phyloP scores from a whole-genome alignment of 64 coral and sea anemone species.

The Cladopsammia gracilis region DNA sequence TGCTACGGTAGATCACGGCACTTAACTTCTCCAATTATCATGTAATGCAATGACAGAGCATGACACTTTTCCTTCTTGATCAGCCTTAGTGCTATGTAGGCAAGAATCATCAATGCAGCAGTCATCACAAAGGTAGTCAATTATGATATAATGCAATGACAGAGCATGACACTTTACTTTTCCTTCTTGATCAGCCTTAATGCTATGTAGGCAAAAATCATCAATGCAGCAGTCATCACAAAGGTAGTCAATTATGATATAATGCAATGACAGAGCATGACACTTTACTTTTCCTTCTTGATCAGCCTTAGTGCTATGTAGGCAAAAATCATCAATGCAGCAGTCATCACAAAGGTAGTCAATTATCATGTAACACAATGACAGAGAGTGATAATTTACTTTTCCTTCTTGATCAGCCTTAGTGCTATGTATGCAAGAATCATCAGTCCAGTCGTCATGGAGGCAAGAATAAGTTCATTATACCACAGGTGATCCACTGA shows the following conservation, averaged over 20 bases:
- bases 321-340: slow-evolving; percentile 47
- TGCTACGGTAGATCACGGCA: no score
- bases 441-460: slow-evolving; percentile 70
- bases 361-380: no score
- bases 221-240: slow-evolving; percentile 57
- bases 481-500: slow-evolving; percentile 78
- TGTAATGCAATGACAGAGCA: no score
- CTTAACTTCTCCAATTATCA: no score
- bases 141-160: no score
- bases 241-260: no score
- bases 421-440: slow-evolving; percentile 77
- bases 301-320: slow-evolving; percentile 85
- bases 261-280: no score
- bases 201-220: slow-evolving; percentile 72
- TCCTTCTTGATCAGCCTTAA: slow-evolving; percentile 92
- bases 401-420: slow-evolving; percentile 92
- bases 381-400: slow-evolving; percentile 16
- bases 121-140: slow-evolving; percentile 62
- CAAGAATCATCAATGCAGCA: slow-evolving; percentile 36
- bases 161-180: no score
- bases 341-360: slow-evolving; percentile 47
- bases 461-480: slow-evolving; percentile 78
- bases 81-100: slow-evolving; percentile 78
- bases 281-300: slow-evolving; percentile 89
- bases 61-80: slow-evolving; percentile 92